A percentile compares a stretch with the other conserved stretches of the same genome.
Evolutionary conservation across 2,113 vertebrate genomes (phyloP).

Genomic region (Ptilonorhynchus violaceus): DNA sequence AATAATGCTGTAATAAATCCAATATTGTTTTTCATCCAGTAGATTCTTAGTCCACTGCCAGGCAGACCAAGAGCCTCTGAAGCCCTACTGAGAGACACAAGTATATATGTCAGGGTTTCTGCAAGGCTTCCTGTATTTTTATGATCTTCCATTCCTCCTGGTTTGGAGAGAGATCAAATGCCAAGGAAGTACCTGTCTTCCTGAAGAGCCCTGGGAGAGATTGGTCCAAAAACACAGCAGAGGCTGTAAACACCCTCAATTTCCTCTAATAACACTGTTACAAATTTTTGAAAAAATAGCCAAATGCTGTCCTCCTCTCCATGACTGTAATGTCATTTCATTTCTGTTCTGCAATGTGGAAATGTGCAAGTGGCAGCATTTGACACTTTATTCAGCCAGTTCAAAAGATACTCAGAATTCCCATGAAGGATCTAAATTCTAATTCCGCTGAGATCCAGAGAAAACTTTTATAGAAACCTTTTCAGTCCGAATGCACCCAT

Average conservation of each 20-base stretch:
- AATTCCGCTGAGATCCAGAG: not conserved
- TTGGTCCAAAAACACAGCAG: not conserved
- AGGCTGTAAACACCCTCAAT: not conserved
- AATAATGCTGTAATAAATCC: not conserved
- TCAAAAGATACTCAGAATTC: not conserved
- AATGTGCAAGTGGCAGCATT: not conserved
- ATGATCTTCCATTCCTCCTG: not conserved
- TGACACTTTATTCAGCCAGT: not conserved
- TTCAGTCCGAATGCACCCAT: not conserved
- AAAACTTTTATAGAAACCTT: not conserved
- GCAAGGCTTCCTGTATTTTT: not conserved
- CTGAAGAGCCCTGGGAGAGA: not conserved
- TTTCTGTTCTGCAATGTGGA: not conserved
- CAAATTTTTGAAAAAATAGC: not conserved
- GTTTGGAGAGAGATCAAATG: not conserved
- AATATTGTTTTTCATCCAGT: not conserved
- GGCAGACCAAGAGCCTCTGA: not conserved
- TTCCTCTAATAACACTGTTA: not conserved
- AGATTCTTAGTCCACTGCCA: not conserved
- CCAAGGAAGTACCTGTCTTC: not conserved
- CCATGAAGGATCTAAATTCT: not conserved
- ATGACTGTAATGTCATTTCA: not conserved
- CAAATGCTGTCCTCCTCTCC: not conserved
- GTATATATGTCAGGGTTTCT: rapidly evolving
- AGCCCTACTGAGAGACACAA: not conserved